These are phyloP conservation scores for Lithodes maja DNA, from an alignment of 2,888 invertebrate species.

Conservation along the genomic window DNA sequence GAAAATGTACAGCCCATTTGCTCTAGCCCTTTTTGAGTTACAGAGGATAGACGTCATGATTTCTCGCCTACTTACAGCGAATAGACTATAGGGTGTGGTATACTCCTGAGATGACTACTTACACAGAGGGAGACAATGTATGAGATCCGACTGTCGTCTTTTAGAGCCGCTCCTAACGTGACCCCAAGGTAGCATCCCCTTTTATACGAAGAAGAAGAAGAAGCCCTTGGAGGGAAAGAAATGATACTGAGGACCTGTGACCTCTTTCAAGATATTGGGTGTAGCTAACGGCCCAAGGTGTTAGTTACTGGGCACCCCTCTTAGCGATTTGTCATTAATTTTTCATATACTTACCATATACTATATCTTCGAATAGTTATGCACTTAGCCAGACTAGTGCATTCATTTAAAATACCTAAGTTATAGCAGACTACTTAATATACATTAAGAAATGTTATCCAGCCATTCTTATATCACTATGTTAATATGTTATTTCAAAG, in stretches of 20 bases:
- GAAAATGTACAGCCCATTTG: no score
- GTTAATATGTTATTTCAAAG: constrained; percentile 59
- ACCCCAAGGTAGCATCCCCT: constrained; percentile 67
- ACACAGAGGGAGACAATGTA: constrained; percentile 27
- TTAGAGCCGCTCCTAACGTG: constrained; percentile 49
- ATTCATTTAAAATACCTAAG: constrained; percentile 64
- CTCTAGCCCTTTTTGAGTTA: no score
- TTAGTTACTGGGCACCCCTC: constrained; percentile 52
- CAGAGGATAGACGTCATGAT: no score
- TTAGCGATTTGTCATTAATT: constrained; percentile 50
- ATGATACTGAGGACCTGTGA: constrained; percentile 58
- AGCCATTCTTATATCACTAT: constrained; percentile 68
- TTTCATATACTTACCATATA: constrained; percentile 46
- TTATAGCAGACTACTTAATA: constrained; percentile 63
- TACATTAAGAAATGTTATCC: constrained; percentile 67
- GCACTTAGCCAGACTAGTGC: constrained; percentile 41
- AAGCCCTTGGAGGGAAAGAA: constrained; percentile 63
- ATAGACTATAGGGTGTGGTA: no score
- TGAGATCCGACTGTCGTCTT: constrained; percentile 29
- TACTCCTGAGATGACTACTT: constrained; percentile 2
- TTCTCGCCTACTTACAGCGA: no score
- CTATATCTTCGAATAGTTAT: constrained; percentile 36
- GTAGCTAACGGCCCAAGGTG: constrained; percentile 53
- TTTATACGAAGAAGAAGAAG: constrained; percentile 67
- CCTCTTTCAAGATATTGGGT: constrained; percentile 69